Percentiles rank a stretch among this genome's conserved stretches.
phyloP scores from a whole-genome alignment of 2,888 invertebrate species.

The Standfussiana lucernea region DNA sequence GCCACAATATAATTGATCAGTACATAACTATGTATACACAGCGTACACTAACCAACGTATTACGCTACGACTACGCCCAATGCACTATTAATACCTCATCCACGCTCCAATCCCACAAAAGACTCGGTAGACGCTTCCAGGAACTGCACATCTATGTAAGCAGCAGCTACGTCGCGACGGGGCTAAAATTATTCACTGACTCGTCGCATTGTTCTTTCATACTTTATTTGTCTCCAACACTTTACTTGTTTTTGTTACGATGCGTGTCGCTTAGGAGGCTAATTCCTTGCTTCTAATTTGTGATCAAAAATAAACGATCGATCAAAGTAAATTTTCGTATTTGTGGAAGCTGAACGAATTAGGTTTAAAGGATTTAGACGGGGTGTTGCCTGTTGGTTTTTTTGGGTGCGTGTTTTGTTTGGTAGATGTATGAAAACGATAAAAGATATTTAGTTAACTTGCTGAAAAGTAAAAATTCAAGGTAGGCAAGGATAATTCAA shows the following conservation, averaged over 20 bases:
- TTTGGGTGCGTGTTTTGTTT: slow-evolving; percentile 6
- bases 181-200: slow-evolving; percentile 89
- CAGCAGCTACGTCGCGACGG: slow-evolving; percentile 77
- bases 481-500: background rate
- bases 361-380: slow-evolving; percentile 51
- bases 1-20: too few relatives aligned
- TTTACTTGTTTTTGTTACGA: slow-evolving; percentile 82
- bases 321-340: slow-evolving; percentile 75
- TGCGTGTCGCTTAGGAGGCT: slow-evolving; percentile 82
- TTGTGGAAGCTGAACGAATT: slow-evolving; percentile 63
- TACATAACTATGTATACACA: too few relatives aligned
- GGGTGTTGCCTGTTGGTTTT: slow-evolving; percentile 26
- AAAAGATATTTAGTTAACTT: background rate
- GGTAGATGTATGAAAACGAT: background rate
- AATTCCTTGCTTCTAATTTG: slow-evolving; percentile 85
- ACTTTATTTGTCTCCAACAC: slow-evolving; percentile 86
- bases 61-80: background rate
- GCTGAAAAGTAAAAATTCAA: background rate
- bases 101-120: slow-evolving; percentile 26
- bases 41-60: background rate
- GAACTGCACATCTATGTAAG: slow-evolving; percentile 62
- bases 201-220: slow-evolving; percentile 89
- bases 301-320: slow-evolving; percentile 81
- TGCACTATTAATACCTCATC: slow-evolving; percentile 25
- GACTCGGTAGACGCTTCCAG: slow-evolving; percentile 65